Percentiles rank a stretch among this genome's conserved stretches.
Evolutionary conservation across 2,888 invertebrate genomes (phyloP).

Genomic region (Biston betularia): DNA sequence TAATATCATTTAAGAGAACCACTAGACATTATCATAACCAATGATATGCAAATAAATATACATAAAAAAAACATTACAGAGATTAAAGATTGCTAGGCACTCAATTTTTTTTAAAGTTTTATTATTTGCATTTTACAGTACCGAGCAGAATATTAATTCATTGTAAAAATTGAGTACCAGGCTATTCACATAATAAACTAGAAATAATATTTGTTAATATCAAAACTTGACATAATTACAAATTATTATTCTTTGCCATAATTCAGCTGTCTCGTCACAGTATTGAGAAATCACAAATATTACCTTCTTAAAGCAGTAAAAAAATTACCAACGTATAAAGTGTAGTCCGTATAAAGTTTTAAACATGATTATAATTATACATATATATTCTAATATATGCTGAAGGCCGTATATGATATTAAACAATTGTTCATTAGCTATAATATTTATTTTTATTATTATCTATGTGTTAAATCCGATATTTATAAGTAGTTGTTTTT

Average conservation of each 20-base stretch:
- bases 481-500: too few species aligned
- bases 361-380: constrained; percentile 36
- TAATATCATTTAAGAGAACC: constrained; percentile 7
- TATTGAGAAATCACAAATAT: constrained; percentile 49
- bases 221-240: constrained; percentile 12
- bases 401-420: constrained; percentile 33
- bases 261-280: not conserved
- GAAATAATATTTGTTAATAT: constrained; percentile 28
- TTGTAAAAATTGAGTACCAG: constrained; percentile 23
- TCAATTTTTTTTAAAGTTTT: constrained; percentile 16
- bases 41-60: constrained; percentile 44
- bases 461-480: too few species aligned
- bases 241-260: constrained; percentile 12
- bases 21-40: constrained; percentile 39
- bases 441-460: not conserved
- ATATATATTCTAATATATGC: constrained; percentile 7
- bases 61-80: constrained; percentile 34
- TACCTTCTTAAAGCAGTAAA: constrained; percentile 31
- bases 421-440: constrained; percentile 3
- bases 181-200: constrained; percentile 19
- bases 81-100: constrained; percentile 28
- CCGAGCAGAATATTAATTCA: not conserved
- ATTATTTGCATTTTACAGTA: not conserved
- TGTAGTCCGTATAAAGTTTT: constrained; percentile 29
- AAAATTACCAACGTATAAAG: constrained; percentile 48